Percentiles rank a stretch among this genome's conserved stretches.
Conservation (phyloP, 2,888 invertebrate genomes). For the Apamea crenata region DNA sequence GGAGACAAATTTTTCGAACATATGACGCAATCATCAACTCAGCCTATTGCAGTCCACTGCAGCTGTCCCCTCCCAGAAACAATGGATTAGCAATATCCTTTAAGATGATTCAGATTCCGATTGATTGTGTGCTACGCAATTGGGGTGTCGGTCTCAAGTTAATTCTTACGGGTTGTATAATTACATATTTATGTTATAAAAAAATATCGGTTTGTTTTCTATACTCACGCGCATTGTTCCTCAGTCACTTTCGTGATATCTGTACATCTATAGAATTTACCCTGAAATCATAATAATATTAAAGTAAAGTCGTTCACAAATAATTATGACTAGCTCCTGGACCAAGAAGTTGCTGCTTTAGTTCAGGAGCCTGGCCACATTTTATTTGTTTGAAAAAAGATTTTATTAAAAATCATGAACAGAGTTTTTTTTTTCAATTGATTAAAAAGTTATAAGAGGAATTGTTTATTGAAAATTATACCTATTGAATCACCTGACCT, state of each 20-base stretch:
- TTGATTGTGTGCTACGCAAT: too few relatives aligned
- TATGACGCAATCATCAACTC: too few relatives aligned
- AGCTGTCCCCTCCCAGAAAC: too few relatives aligned
- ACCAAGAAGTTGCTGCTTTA: conserved; percentile 12
- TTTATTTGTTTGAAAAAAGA: neutral
- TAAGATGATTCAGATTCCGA: too few relatives aligned
- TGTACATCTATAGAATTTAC: conserved; percentile 98
- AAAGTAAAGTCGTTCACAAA: neutral
- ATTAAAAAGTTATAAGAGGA: neutral
- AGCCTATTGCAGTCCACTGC: too few relatives aligned
- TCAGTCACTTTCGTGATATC: conserved; percentile 97
- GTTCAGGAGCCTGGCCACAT: neutral
- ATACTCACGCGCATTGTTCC: conserved; percentile 96
- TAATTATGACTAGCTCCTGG: conserved; percentile 11
- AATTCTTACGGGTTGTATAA: too few relatives aligned
- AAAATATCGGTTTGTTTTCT: neutral
- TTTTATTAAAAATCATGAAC: neutral
- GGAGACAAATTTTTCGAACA: too few relatives aligned
- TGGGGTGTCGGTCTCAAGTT: too few relatives aligned
- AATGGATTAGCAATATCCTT: too few relatives aligned
- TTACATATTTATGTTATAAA: neutral
- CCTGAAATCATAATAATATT: conserved; percentile 91
- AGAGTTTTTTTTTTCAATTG: neutral
- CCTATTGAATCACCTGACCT: conserved; percentile 76
- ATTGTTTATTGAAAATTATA: conserved; percentile 22